Evolutionary conservation across 30 jellyfish, hydroid and myxozoan genomes (phyloP).

Genomic region (Cassiopea andromeda): DNA sequence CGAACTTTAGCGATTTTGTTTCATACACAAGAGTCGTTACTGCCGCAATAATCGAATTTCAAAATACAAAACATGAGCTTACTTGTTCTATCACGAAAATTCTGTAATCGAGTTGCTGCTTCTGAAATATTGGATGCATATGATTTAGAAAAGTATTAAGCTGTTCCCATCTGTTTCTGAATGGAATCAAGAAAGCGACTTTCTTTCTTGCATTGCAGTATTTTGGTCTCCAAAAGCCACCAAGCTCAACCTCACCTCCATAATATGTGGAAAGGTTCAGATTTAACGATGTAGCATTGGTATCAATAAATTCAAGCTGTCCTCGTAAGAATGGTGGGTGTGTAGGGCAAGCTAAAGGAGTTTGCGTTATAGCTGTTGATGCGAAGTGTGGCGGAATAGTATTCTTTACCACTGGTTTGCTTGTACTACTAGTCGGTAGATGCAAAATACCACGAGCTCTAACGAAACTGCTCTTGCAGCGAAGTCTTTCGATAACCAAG

Average conservation of each 20-base stretch:
- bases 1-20: too few species aligned
- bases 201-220: slow-evolving; percentile 15
- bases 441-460: too few species aligned
- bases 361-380: too few species aligned
- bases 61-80: neutral
- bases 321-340: neutral
- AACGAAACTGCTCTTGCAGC: too few species aligned
- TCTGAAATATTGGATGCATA: slow-evolving; percentile 76
- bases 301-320: neutral
- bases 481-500: too few species aligned
- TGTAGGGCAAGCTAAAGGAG: neutral
- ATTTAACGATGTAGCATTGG: neutral
- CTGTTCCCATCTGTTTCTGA: slow-evolving; percentile 70
- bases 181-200: slow-evolving; percentile 80
- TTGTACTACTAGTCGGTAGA: too few species aligned
- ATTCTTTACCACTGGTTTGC: too few species aligned
- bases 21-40: neutral
- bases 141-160: slow-evolving; percentile 58
- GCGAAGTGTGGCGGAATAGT: too few species aligned
- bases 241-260: slow-evolving; percentile 17
- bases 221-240: slow-evolving; percentile 24
- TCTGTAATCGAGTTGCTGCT: slow-evolving; percentile 41
- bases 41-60: neutral
- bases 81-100: slow-evolving; percentile 39
- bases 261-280: neutral